Conservation (phyloP, 2,888 invertebrate genomes). For the Archaeoteleia sp. region DNA sequence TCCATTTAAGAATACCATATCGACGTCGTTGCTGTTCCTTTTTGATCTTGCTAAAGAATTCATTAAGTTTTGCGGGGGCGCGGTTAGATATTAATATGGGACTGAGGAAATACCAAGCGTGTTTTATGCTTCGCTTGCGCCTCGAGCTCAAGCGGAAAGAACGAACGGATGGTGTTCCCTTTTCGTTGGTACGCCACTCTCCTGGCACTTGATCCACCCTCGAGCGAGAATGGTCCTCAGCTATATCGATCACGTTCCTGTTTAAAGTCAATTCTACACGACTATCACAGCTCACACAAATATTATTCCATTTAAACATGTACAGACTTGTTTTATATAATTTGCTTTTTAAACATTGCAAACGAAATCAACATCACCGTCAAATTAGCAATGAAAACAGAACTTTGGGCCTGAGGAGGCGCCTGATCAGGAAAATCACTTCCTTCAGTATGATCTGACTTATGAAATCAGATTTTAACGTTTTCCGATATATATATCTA, state of each 20-base stretch:
- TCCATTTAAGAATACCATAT: conserved; percentile 55
- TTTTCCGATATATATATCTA: no score
- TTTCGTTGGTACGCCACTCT: conserved; percentile 46
- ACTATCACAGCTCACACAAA: conserved; percentile 2
- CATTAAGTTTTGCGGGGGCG: conserved; percentile 73
- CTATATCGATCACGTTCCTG: conserved; percentile 52
- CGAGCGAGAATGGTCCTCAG: conserved; percentile 44
- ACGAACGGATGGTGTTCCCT: conserved; percentile 52
- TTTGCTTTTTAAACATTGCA: no score
- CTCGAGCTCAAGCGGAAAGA: conserved; percentile 56
- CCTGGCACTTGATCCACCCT: conserved; percentile 52
- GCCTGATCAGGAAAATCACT: no score
- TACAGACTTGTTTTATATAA: no score
- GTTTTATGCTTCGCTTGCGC: conserved; percentile 67
- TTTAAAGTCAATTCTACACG: conserved; percentile 40
- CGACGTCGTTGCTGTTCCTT: conserved; percentile 62
- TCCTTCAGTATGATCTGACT: no score
- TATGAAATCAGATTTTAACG: no score
- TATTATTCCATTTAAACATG: conserved; percentile 5
- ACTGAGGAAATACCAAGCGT: conserved; percentile 68
- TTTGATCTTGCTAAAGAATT: conserved; percentile 75
- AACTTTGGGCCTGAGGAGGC: no score
- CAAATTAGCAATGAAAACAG: no score
- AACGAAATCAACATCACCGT: no score
- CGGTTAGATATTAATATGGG: conserved; percentile 73